Percentiles rank a stretch among this genome's conserved stretches.
These are phyloP conservation scores for Paelopatides confundens DNA, from an alignment of 53 echinoderm and acorn worm genomes.

Conservation along the genomic window DNA sequence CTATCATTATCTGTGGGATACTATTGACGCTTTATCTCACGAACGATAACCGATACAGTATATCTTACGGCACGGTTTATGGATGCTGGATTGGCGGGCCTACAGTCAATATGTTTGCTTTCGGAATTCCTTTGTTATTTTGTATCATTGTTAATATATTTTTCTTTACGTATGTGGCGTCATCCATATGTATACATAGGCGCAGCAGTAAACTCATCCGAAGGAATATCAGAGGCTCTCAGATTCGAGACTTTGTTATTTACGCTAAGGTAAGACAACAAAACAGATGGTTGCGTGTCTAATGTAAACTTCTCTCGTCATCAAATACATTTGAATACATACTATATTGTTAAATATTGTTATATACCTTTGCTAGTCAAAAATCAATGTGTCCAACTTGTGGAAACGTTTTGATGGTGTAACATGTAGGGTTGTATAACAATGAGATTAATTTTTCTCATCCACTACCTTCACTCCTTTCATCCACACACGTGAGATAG, in stretches of 20 bases:
- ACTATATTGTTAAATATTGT: too few species aligned
- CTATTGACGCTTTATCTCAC: neutral
- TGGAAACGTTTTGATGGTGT: too few species aligned
- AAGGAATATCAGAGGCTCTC: neutral
- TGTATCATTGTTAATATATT: neutral
- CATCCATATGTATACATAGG: neutral
- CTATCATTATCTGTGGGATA: neutral
- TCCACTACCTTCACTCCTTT: too few species aligned
- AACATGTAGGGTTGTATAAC: too few species aligned
- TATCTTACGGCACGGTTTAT: neutral
- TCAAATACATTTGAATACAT: too few species aligned
- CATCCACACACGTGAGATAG: too few species aligned
- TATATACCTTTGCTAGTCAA: too few species aligned
- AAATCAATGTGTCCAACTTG: too few species aligned
- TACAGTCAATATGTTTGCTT: neutral
- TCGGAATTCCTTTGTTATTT: neutral
- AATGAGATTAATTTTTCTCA: too few species aligned
- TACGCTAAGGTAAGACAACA: constrained; percentile 33
- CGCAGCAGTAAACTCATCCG: neutral
- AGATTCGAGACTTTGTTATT: neutral
- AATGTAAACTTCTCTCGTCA: too few species aligned
- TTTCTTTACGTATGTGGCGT: neutral
- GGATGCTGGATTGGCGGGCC: constrained; percentile 24
- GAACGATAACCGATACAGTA: neutral
- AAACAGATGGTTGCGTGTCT: too few species aligned